phyloP scores from a whole-genome alignment of 2,113 vertebrate species.

The Mungos mungo region DNA sequence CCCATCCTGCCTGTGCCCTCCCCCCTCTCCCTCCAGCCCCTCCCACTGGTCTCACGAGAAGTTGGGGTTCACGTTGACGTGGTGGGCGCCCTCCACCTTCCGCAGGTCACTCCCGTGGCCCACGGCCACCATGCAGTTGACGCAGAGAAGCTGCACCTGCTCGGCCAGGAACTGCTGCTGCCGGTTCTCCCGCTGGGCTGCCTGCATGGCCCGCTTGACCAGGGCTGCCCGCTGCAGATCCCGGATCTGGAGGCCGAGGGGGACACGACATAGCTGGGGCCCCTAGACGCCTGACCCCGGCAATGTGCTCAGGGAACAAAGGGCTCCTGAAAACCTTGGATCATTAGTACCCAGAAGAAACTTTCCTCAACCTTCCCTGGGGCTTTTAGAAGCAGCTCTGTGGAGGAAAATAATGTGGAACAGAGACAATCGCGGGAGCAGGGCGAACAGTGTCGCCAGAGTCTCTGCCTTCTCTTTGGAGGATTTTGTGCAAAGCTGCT shows the following conservation, averaged over 20 bases:
- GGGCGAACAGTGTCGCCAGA: background rate
- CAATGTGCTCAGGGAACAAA: background rate
- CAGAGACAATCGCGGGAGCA: rapidly evolving
- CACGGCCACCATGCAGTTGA: slow-evolving; percentile 85
- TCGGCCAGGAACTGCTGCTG: slow-evolving; percentile 70
- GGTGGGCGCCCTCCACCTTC: slow-evolving; percentile 88
- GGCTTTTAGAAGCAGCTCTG: background rate
- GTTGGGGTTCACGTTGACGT: slow-evolving; percentile 89
- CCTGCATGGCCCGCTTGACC: slow-evolving; percentile 51
- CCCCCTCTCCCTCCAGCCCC: background rate
- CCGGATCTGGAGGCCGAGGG: slow-evolving; percentile 81
- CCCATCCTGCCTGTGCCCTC: rapidly evolving
- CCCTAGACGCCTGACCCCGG: background rate
- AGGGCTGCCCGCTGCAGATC: slow-evolving; percentile 83
- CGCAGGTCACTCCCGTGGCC: slow-evolving; percentile 89
- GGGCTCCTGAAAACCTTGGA: background rate
- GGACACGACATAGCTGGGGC: background rate
- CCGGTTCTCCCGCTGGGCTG: slow-evolving; percentile 7
- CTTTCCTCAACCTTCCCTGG: background rate
- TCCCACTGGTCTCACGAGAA: slow-evolving; percentile 88
- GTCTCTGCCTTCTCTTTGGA: background rate
- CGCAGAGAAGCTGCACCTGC: slow-evolving; percentile 84
- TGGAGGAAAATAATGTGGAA: background rate
- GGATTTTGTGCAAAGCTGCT: background rate
- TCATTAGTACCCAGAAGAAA: background rate